phyloP scores from a whole-genome alignment of 2,797 vertebrate species.

The Oreochromis mossambicus region DNA sequence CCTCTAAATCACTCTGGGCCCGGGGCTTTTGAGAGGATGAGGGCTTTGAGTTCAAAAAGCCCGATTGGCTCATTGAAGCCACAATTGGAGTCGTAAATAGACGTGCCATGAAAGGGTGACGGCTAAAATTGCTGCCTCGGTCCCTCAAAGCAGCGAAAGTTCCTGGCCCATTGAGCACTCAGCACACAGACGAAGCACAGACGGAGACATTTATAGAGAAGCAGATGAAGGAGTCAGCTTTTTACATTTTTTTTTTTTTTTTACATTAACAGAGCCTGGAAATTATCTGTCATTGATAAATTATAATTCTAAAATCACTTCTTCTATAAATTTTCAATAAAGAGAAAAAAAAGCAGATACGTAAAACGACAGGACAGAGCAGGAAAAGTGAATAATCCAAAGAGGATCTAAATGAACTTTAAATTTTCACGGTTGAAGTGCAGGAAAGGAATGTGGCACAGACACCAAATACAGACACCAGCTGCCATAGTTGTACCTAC shows the following conservation, averaged over 20 bases:
- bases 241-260: not conserved
- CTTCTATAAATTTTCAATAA: not conserved
- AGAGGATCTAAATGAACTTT: not conserved
- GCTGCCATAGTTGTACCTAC: slow-evolving; percentile 90
- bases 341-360: not conserved
- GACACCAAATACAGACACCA: slow-evolving; percentile 75
- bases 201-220: not conserved
- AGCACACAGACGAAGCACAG: not conserved
- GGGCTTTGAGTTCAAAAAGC: not conserved
- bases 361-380: not conserved
- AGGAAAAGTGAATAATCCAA: not conserved
- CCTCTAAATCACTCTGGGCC: not conserved
- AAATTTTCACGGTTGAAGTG: not conserved
- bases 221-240: not conserved
- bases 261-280: slow-evolving; percentile 19
- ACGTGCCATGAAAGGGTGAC: not conserved
- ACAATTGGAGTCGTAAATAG: not conserved
- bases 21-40: not conserved
- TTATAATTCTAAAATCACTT: not conserved
- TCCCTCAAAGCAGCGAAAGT: not conserved
- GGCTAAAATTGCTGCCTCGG: not conserved
- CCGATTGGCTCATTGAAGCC: slow-evolving; percentile 3
- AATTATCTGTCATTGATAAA: not conserved
- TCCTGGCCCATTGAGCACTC: not conserved
- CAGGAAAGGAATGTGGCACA: slow-evolving; percentile 50